These are phyloP conservation scores for Carcinoscorpius rotundicauda DNA, from an alignment of 1,140 invertebrate species.

Conservation along the genomic window DNA sequence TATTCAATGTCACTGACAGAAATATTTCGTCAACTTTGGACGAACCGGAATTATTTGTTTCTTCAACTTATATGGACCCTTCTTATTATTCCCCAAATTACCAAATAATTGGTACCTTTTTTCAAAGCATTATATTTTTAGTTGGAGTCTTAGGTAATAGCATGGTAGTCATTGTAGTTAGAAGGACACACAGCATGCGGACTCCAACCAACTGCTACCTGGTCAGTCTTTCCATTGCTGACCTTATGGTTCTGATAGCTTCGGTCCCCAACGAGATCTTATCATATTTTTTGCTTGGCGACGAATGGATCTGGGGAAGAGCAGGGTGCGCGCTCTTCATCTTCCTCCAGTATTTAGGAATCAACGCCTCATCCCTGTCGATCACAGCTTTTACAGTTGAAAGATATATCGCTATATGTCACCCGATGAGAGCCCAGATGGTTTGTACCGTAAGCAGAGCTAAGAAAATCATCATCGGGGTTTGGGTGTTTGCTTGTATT, in stretches of 20 bases:
- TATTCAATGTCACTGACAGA: no score
- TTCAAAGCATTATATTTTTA: slow-evolving; percentile 43
- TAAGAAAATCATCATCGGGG: slow-evolving; percentile 41
- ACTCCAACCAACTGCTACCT: slow-evolving; percentile 51
- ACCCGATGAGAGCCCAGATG: slow-evolving; percentile 44
- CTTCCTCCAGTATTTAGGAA: slow-evolving; percentile 53
- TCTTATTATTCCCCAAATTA: slow-evolving; percentile 39
- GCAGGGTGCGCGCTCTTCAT: slow-evolving; percentile 45
- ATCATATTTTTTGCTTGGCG: slow-evolving; percentile 42
- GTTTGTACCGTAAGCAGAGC: slow-evolving; percentile 44
- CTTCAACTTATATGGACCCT: slow-evolving; percentile 16
- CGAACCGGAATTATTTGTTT: no score
- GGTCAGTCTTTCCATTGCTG: slow-evolving; percentile 45
- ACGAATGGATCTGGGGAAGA: slow-evolving; percentile 46
- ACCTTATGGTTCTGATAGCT: slow-evolving; percentile 44
- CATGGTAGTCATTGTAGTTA: slow-evolving; percentile 42
- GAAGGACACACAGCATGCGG: slow-evolving; percentile 38
- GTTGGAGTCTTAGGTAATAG: slow-evolving; percentile 45
- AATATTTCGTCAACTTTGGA: no score
- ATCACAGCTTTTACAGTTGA: slow-evolving; percentile 54
- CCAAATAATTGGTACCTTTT: slow-evolving; percentile 42
- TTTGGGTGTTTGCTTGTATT: slow-evolving; percentile 44
- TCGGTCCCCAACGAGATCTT: slow-evolving; percentile 46
- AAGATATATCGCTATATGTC: slow-evolving; percentile 46
- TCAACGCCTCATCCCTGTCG: slow-evolving; percentile 51